A percentile compares a stretch with the other conserved stretches of the same genome.
Evolutionary conservation across 2,888 invertebrate genomes (phyloP).

Genomic region (Agonopterix alstromeriana): DNA sequence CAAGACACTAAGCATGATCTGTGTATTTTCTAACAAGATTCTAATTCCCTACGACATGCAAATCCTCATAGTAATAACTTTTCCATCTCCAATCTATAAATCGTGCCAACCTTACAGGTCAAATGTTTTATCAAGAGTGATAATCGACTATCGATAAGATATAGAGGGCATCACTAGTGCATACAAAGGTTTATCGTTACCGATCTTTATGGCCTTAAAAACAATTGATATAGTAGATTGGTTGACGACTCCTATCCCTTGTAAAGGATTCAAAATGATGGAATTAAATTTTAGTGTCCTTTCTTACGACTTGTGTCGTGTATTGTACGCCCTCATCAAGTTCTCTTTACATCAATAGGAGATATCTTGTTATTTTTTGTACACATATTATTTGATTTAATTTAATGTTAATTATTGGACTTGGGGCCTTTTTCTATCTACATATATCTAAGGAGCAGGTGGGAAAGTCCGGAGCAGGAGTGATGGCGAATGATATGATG

Average conservation of each 20-base stretch:
- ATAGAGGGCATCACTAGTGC: slow-evolving; percentile 43
- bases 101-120: slow-evolving; percentile 57
- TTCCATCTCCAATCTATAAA: slow-evolving; percentile 55
- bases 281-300: slow-evolving; percentile 50
- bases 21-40: slow-evolving; percentile 19
- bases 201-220: slow-evolving; percentile 59
- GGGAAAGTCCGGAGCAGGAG: too few relatives aligned
- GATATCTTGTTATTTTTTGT: too few relatives aligned
- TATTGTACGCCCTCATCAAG: too few relatives aligned
- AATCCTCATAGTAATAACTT: slow-evolving; percentile 47
- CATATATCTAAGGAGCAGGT: too few relatives aligned
- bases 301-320: slow-evolving; percentile 11
- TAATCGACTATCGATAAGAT: slow-evolving; percentile 42
- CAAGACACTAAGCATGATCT: slow-evolving; percentile 4
- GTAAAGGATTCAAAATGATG: slow-evolving; percentile 49
- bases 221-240: slow-evolving; percentile 44
- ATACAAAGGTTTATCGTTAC: slow-evolving; percentile 51
- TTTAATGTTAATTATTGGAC: too few relatives aligned
- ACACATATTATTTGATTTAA: too few relatives aligned
- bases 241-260: slow-evolving; percentile 28
- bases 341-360: too few relatives aligned
- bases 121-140: slow-evolving; percentile 57
- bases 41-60: slow-evolving; percentile 40
- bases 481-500: too few relatives aligned
- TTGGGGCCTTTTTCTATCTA: too few relatives aligned